phyloP scores from a whole-genome alignment of 2,797 vertebrate genomes.

The Masticophis lateralis region DNA sequence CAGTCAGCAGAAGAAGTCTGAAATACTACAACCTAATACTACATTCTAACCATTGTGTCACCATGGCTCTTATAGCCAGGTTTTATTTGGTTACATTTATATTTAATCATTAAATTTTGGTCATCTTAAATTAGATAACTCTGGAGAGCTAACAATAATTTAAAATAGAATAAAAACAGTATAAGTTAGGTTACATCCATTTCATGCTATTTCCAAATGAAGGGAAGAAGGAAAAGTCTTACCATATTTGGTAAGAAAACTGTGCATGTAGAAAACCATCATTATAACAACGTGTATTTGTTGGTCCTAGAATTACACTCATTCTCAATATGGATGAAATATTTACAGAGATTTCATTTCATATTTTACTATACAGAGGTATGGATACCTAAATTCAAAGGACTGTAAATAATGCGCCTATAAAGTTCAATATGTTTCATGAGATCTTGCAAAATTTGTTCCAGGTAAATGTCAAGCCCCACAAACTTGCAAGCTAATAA shows the following conservation, averaged over 20 bases:
- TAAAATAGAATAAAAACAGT: not conserved
- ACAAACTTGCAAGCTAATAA: not conserved
- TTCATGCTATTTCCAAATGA: not conserved
- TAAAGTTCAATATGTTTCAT: not conserved
- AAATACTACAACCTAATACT: too few species aligned
- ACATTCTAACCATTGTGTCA: too few species aligned
- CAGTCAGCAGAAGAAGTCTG: too few species aligned
- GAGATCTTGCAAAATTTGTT: not conserved
- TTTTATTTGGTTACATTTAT: not conserved
- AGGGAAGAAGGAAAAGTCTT: not conserved
- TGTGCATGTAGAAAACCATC: not conserved
- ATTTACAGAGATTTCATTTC: not conserved
- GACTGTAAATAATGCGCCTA: not conserved
- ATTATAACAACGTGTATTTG: not conserved
- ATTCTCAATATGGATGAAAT: not conserved
- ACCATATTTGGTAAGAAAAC: too few species aligned
- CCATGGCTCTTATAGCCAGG: not conserved
- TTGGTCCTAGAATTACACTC: not conserved
- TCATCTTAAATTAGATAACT: not conserved
- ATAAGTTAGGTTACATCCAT: not conserved
- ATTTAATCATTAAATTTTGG: not conserved
- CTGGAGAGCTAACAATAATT: not conserved
- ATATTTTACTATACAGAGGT: not conserved
- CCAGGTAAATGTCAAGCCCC: not conserved
- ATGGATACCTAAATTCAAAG: not conserved